Conservation (phyloP, 2,113 vertebrate species). For the Eupsittula cactorum region DNA sequence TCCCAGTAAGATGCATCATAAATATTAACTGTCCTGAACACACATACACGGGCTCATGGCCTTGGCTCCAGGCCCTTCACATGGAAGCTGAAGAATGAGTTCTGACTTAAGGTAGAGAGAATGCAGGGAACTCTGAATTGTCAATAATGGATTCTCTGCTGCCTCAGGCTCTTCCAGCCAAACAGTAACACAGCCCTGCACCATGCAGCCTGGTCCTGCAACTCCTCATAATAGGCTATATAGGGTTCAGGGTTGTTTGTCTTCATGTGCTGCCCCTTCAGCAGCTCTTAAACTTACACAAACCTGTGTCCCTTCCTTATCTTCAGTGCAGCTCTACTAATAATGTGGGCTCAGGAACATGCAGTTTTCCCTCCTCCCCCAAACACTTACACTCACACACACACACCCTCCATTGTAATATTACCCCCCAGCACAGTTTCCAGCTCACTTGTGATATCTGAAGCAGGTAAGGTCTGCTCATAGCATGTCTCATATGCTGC, state of each 20-base stretch:
- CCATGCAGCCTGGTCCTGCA: background rate
- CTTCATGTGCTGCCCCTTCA: background rate
- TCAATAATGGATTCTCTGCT: background rate
- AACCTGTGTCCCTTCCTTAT: background rate
- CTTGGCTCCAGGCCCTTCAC: conserved; percentile 52
- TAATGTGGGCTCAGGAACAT: background rate
- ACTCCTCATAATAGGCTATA: background rate
- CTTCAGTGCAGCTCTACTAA: background rate
- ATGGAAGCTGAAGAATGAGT: conserved; percentile 36
- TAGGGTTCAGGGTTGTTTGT: background rate
- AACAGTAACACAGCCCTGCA: background rate
- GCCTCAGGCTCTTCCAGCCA: background rate
- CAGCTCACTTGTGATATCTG: background rate
- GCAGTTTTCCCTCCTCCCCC: background rate
- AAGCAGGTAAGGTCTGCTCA: conserved; percentile 1
- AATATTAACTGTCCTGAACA: conserved; percentile 70
- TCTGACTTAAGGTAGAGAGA: conserved; percentile 51
- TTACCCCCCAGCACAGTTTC: background rate
- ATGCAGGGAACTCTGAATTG: conserved; percentile 36
- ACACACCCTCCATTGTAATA: background rate
- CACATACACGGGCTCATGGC: conserved; percentile 44
- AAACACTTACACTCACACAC: background rate
- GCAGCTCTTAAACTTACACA: background rate
- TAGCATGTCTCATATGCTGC: fast-evolving
- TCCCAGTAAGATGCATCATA: conserved; percentile 71